phyloP scores from a whole-genome alignment of 2,888 invertebrate species.

The Adelphocoris suturalis region DNA sequence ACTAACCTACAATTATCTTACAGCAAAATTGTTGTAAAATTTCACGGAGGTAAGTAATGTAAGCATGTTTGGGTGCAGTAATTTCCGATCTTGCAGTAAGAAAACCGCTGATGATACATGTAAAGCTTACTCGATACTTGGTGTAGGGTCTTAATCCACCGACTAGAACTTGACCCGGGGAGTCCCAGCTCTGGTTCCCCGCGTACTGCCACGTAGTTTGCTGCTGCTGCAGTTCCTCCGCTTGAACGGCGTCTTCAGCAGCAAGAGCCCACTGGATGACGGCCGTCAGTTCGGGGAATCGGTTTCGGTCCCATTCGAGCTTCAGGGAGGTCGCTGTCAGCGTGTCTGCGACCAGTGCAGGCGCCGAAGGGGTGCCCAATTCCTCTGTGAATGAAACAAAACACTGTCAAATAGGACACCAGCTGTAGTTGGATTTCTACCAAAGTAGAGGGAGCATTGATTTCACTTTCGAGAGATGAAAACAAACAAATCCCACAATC shows the following conservation, averaged over 20 bases:
- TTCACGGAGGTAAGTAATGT: too few species aligned
- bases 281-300: slow-evolving; percentile 66
- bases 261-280: slow-evolving; percentile 66
- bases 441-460: too few species aligned
- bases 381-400: slow-evolving; percentile 79
- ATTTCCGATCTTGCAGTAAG: too few species aligned
- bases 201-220: slow-evolving; percentile 87
- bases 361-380: slow-evolving; percentile 86
- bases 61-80: too few species aligned
- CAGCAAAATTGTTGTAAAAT: too few species aligned
- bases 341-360: slow-evolving; percentile 88
- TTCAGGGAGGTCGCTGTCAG: slow-evolving; percentile 88
- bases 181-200: slow-evolving; percentile 85
- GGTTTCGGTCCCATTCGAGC: slow-evolving; percentile 83
- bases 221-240: slow-evolving; percentile 60
- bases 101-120: too few species aligned
- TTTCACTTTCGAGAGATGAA: too few species aligned
- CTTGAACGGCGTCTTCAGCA: slow-evolving; percentile 44
- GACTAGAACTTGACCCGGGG: slow-evolving; percentile 83
- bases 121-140: slow-evolving; percentile 87
- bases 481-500: too few species aligned
- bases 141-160: slow-evolving; percentile 91
- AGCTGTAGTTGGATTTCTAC: too few species aligned
- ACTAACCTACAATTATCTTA: too few species aligned
- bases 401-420: too few species aligned